These are phyloP conservation scores for Tetramorium bicarinatum DNA, from an alignment of 2,888 invertebrate species.

Conservation along the genomic window DNA sequence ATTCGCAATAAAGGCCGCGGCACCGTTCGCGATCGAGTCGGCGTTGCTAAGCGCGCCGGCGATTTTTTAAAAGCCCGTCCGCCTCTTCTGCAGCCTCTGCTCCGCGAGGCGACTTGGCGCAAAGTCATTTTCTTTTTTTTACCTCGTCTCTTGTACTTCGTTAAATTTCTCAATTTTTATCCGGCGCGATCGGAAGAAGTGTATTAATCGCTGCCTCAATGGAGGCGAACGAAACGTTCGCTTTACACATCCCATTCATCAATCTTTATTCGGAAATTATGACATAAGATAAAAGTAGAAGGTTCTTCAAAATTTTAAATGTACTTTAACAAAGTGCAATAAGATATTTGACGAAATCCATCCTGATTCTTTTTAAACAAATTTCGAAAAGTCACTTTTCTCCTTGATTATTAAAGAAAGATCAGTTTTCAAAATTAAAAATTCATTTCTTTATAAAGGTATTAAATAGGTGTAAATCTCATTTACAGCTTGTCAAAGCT, in stretches of 20 bases:
- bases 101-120: not conserved
- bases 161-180: not conserved
- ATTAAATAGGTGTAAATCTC: no score
- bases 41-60: constrained; percentile 18
- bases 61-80: constrained; percentile 40
- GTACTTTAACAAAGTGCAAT: not conserved
- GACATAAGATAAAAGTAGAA: not conserved
- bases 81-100: not conserved
- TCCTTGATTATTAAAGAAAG: not conserved
- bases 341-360: not conserved
- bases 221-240: no score
- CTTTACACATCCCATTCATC: not conserved
- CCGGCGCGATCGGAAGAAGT: not conserved
- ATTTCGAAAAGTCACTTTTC: not conserved
- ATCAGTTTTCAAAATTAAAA: not conserved
- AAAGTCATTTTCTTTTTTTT: not conserved
- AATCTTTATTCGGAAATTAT: not conserved
- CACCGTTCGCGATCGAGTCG: constrained; percentile 47
- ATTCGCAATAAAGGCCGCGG: constrained; percentile 40
- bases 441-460: not conserved
- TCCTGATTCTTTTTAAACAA: not conserved
- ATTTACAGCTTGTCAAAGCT: not conserved
- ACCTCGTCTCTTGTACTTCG: not conserved
- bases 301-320: not conserved
- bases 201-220: not conserved